These are phyloP conservation scores for Plutomurus gul DNA, from an alignment of 1,140 invertebrate species.

Conservation along the genomic window DNA sequence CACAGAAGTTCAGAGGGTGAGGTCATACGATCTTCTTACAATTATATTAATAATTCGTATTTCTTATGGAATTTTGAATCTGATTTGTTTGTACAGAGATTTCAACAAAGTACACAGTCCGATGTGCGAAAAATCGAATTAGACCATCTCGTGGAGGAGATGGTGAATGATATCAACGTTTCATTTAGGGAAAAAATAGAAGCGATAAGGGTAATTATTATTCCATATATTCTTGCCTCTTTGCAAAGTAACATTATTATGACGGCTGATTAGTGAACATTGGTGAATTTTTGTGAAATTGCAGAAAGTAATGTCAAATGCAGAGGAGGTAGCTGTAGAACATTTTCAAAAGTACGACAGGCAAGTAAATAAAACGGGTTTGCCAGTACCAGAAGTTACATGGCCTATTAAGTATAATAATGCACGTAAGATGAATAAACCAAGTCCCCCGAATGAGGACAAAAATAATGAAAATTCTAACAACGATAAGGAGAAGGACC, in stretches of 20 bases:
- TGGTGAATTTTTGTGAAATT: constrained; percentile 53
- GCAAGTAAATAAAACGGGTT: constrained; percentile 54
- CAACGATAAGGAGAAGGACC: background rate
- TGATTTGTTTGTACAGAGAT: constrained; percentile 53
- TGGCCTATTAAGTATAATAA: background rate
- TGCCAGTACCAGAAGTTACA: too few relatives aligned
- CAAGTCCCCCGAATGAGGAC: background rate
- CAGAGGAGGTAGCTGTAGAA: background rate
- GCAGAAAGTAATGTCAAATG: constrained; percentile 2
- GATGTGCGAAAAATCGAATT: constrained; percentile 74
- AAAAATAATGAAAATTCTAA: background rate
- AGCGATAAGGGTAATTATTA: constrained; percentile 68
- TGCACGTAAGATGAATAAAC: constrained; percentile 1
- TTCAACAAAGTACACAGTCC: constrained; percentile 47
- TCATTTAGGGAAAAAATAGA: constrained; percentile 83
- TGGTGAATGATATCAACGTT: constrained; percentile 72
- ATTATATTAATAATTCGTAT: background rate
- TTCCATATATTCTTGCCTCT: background rate
- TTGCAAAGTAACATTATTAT: too few relatives aligned
- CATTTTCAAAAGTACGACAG: constrained; percentile 38
- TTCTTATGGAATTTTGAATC: background rate
- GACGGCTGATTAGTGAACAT: too few relatives aligned
- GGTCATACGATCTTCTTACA: background rate
- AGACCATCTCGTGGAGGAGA: constrained; percentile 71
- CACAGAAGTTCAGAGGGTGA: constrained; percentile 48